Evolutionary conservation across 2,888 invertebrate genomes (phyloP).

Genomic region (Entomobrya multifasciata): DNA sequence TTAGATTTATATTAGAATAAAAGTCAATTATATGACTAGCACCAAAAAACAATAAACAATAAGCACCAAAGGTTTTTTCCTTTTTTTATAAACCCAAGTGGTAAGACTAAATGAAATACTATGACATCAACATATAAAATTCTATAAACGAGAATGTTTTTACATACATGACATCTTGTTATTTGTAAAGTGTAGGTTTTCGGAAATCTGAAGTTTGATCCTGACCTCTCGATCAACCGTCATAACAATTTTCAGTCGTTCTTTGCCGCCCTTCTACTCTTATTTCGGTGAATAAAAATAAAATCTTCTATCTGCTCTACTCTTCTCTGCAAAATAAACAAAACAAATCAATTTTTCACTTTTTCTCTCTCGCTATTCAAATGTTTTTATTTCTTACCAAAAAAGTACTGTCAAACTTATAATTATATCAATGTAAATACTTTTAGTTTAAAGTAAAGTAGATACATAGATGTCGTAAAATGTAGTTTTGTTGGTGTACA

Average conservation of each 20-base stretch:
- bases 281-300: slow-evolving; percentile 93
- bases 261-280: slow-evolving; percentile 98
- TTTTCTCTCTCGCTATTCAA: not conserved
- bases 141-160: slow-evolving; percentile 53
- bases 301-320: slow-evolving; percentile 11
- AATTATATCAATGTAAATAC: slow-evolving; percentile 2
- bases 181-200: slow-evolving; percentile 85
- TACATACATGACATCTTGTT: slow-evolving; percentile 74
- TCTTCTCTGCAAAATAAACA: not conserved
- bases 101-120: too few species aligned
- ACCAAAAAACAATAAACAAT: too few species aligned
- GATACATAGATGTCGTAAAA: not conserved
- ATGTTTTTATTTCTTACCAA: not conserved
- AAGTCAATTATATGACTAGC: too few species aligned
- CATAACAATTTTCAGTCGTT: slow-evolving; percentile 99
- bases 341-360: not conserved
- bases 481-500: not conserved
- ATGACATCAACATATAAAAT: not conserved
- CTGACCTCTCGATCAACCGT: slow-evolving; percentile 96
- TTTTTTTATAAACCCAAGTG: not conserved
- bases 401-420: slow-evolving; percentile 29
- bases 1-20: not conserved
- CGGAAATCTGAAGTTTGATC: slow-evolving; percentile 94
- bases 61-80: not conserved
- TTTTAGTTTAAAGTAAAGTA: slow-evolving; percentile 7